Conservation (phyloP, 2,888 invertebrate genomes). For the Volucella zonaria region DNA sequence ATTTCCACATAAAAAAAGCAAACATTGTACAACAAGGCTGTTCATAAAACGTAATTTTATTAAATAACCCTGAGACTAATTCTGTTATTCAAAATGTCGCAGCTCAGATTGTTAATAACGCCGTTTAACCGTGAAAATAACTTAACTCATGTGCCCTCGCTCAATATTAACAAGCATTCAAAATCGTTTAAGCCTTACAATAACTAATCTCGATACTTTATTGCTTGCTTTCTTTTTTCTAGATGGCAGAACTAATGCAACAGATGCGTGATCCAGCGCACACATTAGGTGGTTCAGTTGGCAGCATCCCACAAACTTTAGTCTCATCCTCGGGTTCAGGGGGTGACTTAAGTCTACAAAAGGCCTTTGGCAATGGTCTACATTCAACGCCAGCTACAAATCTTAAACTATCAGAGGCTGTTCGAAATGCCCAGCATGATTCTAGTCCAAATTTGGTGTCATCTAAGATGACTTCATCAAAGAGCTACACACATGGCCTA, state of each 20-base stretch:
- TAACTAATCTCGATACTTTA: background rate
- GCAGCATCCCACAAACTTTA: slow-evolving; percentile 82
- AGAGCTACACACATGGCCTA: slow-evolving; percentile 82
- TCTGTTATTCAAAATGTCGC: too few species aligned
- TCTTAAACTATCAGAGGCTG: slow-evolving; percentile 81
- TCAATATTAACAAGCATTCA: too few species aligned
- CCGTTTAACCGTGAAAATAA: too few species aligned
- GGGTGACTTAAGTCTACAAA: slow-evolving; percentile 77
- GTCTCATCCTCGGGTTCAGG: slow-evolving; percentile 76
- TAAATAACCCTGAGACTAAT: too few species aligned
- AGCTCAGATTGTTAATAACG: too few species aligned
- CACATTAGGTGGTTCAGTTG: slow-evolving; percentile 82
- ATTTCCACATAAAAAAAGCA: too few species aligned
- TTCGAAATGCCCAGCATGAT: slow-evolving; percentile 81
- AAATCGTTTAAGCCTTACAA: too few species aligned
- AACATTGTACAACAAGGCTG: too few species aligned
- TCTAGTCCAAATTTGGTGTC: slow-evolving; percentile 81
- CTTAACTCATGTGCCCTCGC: too few species aligned
- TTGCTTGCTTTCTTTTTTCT: slow-evolving; percentile 56
- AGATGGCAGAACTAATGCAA: slow-evolving; percentile 83
- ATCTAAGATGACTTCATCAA: slow-evolving; percentile 82
- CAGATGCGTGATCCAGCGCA: slow-evolving; percentile 83
- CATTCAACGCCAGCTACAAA: slow-evolving; percentile 82
- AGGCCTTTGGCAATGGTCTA: slow-evolving; percentile 77
- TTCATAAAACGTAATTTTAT: too few species aligned